Evolutionary conservation across 1,140 invertebrate species (phyloP).

Genomic region (Formica selysi): DNA sequence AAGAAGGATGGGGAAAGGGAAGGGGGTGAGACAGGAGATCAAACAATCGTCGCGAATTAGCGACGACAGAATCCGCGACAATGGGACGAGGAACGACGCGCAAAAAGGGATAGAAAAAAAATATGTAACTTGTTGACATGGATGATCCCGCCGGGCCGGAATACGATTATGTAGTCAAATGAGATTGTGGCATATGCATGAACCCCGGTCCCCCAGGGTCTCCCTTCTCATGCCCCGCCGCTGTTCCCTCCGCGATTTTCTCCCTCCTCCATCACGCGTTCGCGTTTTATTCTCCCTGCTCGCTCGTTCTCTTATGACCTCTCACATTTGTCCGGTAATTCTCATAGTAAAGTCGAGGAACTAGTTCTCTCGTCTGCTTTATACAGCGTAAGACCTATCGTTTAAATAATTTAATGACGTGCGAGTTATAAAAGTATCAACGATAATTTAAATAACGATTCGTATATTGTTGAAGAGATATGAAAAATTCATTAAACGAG

Average conservation of each 20-base stretch:
- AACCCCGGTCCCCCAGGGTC: constrained; percentile 56
- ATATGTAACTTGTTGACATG: constrained; percentile 86
- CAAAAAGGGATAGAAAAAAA: constrained; percentile 74
- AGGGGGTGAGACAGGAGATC: constrained; percentile 22
- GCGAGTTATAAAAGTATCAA: neutral
- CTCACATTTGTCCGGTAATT: constrained; percentile 39
- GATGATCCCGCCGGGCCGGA: constrained; percentile 81
- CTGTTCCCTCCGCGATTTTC: constrained; percentile 50
- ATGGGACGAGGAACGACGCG: constrained; percentile 23
- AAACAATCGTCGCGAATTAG: constrained; percentile 71
- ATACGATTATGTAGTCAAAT: constrained; percentile 87
- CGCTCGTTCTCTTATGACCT: constrained; percentile 43
- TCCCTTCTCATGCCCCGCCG: constrained; percentile 60
- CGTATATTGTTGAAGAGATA: neutral
- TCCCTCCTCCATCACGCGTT: neutral
- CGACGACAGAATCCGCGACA: constrained; percentile 59
- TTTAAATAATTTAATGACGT: neutral
- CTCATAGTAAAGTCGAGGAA: constrained; percentile 22
- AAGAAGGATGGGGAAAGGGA: neutral
- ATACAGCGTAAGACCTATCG: neutral
- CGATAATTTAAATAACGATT: constrained; percentile 12
- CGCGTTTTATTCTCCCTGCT: constrained; percentile 28
- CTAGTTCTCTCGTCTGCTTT: constrained; percentile 16
- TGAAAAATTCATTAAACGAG: neutral
- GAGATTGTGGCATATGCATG: constrained; percentile 87